Evolutionary conservation across 2,113 vertebrate species (phyloP), one percentile per base, ranked within the genome.

Genomic region (Phalacrocorax brasilianus): DNA sequence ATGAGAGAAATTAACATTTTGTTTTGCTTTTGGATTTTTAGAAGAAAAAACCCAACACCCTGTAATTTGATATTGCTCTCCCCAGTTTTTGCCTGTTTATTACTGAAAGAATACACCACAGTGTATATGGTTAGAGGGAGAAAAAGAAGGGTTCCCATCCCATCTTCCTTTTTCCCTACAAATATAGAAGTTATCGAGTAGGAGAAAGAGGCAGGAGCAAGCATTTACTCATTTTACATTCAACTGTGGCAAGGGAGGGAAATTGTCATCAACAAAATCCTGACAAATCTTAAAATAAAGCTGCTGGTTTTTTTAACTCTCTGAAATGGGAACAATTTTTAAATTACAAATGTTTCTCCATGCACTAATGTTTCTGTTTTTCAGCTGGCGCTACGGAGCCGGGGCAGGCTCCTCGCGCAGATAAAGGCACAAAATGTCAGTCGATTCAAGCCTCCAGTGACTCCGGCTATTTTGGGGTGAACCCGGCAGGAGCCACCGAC

Each of bases 391-490:
- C 11, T 9, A 15, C 3, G 3, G 19, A 53, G 35, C 58, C 5
- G 6, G 4, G 1, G 52, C 67, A 27, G 53, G 47, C 32, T 42
- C 74, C 79, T 58, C 2, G 0, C 2, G 49, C 62, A 26, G 35
- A 21, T 4, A 6, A 67, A 56, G 32, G 63, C 68, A 12, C 42
- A 8, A 11, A 33, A 14, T 0, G 5, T 9, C 45, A 2, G 26
- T 3, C 1, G 11, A 5, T 9, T 6, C 16, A 4, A 16, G 12
- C 28, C 52, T 12, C 45, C 24, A 0, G 12, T 0, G 22, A 11
- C n/a, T 22, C 49, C 32, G 1, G 4, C 23, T 11, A 1, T 5
- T 33, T 49, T 11, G 11, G 70, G 70, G 50, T 22, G 18, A n/a
- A 14, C 12, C 83, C 5, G 32, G 55, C 61, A 53, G 44, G 0